Base-by-base conservation (phyloP, 1,140 invertebrate genomes). In the Rhizoglyphus robini region DNA sequence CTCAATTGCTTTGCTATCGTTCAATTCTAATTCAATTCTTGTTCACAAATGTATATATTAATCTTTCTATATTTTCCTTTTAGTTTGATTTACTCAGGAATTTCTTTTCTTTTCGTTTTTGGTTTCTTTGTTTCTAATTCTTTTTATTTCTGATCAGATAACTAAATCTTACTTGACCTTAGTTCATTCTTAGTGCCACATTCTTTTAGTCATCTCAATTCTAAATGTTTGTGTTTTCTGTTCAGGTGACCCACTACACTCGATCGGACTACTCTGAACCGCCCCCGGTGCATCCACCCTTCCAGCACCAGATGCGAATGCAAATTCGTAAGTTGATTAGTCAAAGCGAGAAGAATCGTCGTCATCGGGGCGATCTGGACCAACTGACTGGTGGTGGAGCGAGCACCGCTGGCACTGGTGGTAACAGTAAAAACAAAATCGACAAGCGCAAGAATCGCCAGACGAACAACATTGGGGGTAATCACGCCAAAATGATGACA, bases 271-370 rank as follows among this genome's bases (percentile, higher is more conserved):
- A 93, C 47, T 84, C 90, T 73, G 90, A 93, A 27, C 31, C 41
- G 27, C 63, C n/a, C 13, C 65, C 70, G 30, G 54, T 64, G 1
- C 85, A 86, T 67, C 71, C 71, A 5, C 78, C 82, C 77, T 86
- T 92, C 71, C 91, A 90, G 77, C 92, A 93, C 76, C 86, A 86
- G 74, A 88, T 88, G 76, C 88, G 90, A 76, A 86, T 90, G 82
- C 91, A 93, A 73, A 89, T 92, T 72, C 81, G 89, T 51, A 81
- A 88, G 23, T 81, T 91, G 75, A 84, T 91, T 34, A 86, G 84
- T 63, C 87, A 92, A 83, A 86, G 69, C 61, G 68, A 64, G 85
- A 87, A 73, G 85, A 88, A 77, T 82, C 86, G 69, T 82, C 88
- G 71, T 87, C 38, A 54, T 51, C 13, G 48, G 63, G 32, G 8